phyloP scores from a whole-genome alignment of 2,888 invertebrate genomes.

The Dolichomitus sp. region DNA sequence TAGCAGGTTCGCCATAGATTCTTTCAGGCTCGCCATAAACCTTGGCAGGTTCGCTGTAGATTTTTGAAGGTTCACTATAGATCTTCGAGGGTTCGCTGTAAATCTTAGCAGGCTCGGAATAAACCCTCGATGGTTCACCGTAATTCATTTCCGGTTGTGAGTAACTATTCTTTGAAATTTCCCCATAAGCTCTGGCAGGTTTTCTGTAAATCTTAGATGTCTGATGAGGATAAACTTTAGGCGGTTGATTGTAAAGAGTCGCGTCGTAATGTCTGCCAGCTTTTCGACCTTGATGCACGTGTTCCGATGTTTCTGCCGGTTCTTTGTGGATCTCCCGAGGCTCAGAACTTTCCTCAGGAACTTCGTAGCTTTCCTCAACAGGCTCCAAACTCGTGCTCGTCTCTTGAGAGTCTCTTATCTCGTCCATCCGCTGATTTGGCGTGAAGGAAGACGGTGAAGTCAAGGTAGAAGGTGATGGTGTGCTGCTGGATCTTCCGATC shows the following conservation, averaged over 20 bases:
- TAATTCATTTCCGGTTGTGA: constrained; percentile 85
- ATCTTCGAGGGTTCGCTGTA: constrained; percentile 86
- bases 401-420: constrained; percentile 69
- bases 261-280: constrained; percentile 85
- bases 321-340: constrained; percentile 81
- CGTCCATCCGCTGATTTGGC: constrained; percentile 49
- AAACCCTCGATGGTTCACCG: constrained; percentile 87
- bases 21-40: constrained; percentile 87
- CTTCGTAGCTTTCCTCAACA: constrained; percentile 80
- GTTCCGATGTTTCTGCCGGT: constrained; percentile 69
- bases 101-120: constrained; percentile 87
- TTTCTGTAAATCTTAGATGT: constrained; percentile 87
- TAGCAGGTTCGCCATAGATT: constrained; percentile 88
- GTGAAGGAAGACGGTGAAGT: constrained; percentile 33
- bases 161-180: constrained; percentile 86
- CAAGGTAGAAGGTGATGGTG: constrained; percentile 56
- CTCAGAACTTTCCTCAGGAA: constrained; percentile 77
- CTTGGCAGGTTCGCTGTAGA: constrained; percentile 85
- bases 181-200: constrained; percentile 88
- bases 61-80: constrained; percentile 81
- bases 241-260: constrained; percentile 87
- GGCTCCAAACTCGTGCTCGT: constrained; percentile 75
- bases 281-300: constrained; percentile 86
- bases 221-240: constrained; percentile 86
- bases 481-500: constrained; percentile 47